These are phyloP conservation scores for Volucella zonaria DNA, from an alignment of 2,888 invertebrate species.

Conservation along the genomic window DNA sequence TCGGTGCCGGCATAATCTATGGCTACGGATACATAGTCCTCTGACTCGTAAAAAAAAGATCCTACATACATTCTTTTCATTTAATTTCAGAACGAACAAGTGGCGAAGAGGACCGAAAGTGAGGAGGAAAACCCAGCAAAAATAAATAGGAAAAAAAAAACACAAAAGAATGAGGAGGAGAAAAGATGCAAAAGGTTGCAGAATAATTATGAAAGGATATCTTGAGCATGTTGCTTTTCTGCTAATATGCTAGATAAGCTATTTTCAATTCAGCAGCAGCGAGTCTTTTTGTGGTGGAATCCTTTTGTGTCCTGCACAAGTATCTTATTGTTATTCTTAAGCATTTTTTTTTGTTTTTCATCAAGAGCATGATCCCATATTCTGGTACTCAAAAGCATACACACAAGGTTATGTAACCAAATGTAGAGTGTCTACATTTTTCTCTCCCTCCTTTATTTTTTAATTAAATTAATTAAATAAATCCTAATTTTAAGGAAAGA, in stretches of 20 bases:
- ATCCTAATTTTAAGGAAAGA: too few species aligned
- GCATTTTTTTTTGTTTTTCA: slow-evolving; percentile 28
- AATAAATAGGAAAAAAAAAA: background rate
- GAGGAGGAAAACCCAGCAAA: background rate
- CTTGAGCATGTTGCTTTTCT: slow-evolving; percentile 66
- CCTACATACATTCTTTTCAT: slow-evolving; percentile 34
- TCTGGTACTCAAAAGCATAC: slow-evolving; percentile 4
- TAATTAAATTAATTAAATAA: too few species aligned
- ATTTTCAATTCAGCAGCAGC: slow-evolving; percentile 45
- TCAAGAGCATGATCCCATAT: slow-evolving; percentile 46
- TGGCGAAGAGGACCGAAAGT: background rate
- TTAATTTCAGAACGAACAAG: slow-evolving; percentile 55
- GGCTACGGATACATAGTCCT: slow-evolving; percentile 18
- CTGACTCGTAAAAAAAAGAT: slow-evolving; percentile 20
- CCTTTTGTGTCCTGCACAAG: slow-evolving; percentile 57
- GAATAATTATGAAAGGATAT: slow-evolving; percentile 69
- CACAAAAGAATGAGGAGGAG: slow-evolving; percentile 34
- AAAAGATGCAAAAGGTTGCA: slow-evolving; percentile 65
- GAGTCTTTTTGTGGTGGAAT: slow-evolving; percentile 59
- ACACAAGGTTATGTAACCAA: background rate
- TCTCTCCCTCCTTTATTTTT: too few species aligned
- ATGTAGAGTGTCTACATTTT: too few species aligned
- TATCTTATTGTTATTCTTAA: slow-evolving; percentile 60
- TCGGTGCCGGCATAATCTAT: background rate
- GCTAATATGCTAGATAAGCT: slow-evolving; percentile 69